Evolutionary conservation across 2,113 vertebrate species (phyloP), one percentile per base, ranked within the genome.

Genomic region (Taurulus bubalis): DNA sequence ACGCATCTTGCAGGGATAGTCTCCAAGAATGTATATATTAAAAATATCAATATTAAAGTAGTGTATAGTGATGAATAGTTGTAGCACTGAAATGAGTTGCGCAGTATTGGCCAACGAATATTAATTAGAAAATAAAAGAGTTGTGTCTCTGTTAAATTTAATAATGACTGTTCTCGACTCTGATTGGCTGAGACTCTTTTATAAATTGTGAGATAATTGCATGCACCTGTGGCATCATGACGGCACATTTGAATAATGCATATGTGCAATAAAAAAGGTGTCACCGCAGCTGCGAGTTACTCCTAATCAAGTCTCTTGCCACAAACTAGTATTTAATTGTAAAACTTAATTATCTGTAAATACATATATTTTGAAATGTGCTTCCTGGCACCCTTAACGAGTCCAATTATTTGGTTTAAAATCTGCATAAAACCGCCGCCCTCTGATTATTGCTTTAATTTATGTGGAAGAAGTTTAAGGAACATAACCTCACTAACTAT

Each of bases 381-480:
- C 42, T 34, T 59, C 30, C 20, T 22, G 40, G 60, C 6, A 24
- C 24, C 8, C 28, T 2, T 8, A 55, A 62, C 30, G 9, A 11
- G 42, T 18, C 49, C 73, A 75, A 56, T 76, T 70, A 64, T 49
- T 26, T 62, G 55, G 20, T 82, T 62, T 82, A 42, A 79, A 82
- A 76, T 83, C 69, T 8, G 53, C 56, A 58, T 71, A 38, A 84
- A 84, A 67, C 71, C 63, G 14, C 77, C 65, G 34, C 24, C 38
- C 47, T 74, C 24, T 74, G 42, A 80, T 80, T 82, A 51, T 74
- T 70, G 36, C 64, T 63, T 78, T 75, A 80, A 74, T 85, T 86
- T 73, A 71, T 66, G 75, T 72, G 70, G 47, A 79, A 47, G 64
- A 83, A 71, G 28, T 53, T 56, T 36, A 66, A 62, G 42, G 4